These are phyloP conservation scores for Amphimallon solstitiale DNA, from an alignment of 2,888 invertebrate genomes.

Conservation along the genomic window DNA sequence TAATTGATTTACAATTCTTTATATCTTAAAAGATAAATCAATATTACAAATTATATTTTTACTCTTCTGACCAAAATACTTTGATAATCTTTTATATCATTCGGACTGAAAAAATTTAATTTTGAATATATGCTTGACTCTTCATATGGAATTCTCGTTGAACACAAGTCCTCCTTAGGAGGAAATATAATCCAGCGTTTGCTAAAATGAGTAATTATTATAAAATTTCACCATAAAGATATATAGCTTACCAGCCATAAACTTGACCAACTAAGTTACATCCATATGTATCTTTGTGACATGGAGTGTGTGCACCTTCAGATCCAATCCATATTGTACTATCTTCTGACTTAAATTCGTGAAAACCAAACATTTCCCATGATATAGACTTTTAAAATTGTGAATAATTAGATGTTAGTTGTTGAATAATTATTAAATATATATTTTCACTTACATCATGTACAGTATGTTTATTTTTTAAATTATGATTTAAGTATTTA, in stretches of 20 bases:
- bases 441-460: slow-evolving; percentile 64
- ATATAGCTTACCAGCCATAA: slow-evolving; percentile 75
- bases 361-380: slow-evolving; percentile 80
- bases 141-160: slow-evolving; percentile 92
- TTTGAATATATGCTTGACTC: slow-evolving; percentile 94
- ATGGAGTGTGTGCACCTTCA: slow-evolving; percentile 88
- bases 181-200: slow-evolving; percentile 95
- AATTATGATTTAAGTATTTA: slow-evolving; percentile 80
- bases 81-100: slow-evolving; percentile 63
- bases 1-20: slow-evolving; percentile 64
- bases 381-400: slow-evolving; percentile 61
- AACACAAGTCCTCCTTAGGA: slow-evolving; percentile 76
- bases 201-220: slow-evolving; percentile 63
- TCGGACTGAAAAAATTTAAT: slow-evolving; percentile 81
- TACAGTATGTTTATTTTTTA: slow-evolving; percentile 68
- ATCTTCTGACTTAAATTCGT: slow-evolving; percentile 72
- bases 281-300: slow-evolving; percentile 95
- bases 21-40: slow-evolving; percentile 48
- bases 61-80: slow-evolving; percentile 55
- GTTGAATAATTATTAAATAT: slow-evolving; percentile 47
- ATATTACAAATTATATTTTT: background rate
- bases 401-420: slow-evolving; percentile 54
- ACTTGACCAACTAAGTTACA: slow-evolving; percentile 92
- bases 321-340: slow-evolving; percentile 91
- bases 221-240: background rate